phyloP scores from a whole-genome alignment of 2,113 vertebrate species.

The Antechinus flavipes region DNA sequence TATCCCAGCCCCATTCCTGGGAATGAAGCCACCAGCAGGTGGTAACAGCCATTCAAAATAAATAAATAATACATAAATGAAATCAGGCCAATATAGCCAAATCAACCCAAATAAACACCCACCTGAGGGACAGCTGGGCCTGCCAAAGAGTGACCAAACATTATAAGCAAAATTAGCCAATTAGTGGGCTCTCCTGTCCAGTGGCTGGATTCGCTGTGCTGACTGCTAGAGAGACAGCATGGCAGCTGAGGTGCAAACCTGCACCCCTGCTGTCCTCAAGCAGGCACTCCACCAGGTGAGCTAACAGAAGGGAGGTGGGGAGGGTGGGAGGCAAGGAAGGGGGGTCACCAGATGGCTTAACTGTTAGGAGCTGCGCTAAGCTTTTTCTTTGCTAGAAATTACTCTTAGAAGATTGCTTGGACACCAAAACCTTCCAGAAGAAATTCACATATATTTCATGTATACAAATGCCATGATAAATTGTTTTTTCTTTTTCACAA shows the following conservation, averaged over 20 bases:
- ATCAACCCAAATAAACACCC: constrained; percentile 41
- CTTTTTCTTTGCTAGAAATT: constrained; percentile 35
- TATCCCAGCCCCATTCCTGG: not conserved
- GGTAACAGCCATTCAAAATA: constrained; percentile 29
- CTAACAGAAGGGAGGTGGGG: constrained; percentile 40
- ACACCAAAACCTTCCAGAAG: constrained; percentile 36
- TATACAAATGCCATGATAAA: not conserved
- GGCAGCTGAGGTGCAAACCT: not conserved
- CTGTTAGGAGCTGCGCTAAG: constrained; percentile 37
- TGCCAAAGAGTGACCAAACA: constrained; percentile 57
- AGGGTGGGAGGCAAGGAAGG: not conserved
- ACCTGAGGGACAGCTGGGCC: constrained; percentile 31
- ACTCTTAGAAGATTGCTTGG: not conserved
- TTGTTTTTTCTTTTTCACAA: not conserved
- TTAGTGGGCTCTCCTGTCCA: constrained; percentile 44
- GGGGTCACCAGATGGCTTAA: constrained; percentile 47
- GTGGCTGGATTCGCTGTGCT: constrained; percentile 16
- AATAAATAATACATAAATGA: not conserved
- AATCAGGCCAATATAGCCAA: constrained; percentile 38
- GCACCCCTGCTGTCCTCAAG: not conserved
- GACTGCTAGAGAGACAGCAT: constrained; percentile 2
- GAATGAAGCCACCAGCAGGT: not conserved
- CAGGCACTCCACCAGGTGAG: constrained; percentile 49
- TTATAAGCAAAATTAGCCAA: constrained; percentile 68
- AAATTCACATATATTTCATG: not conserved